These are phyloP conservation scores for Thereva nobilitata DNA, from an alignment of 2,888 invertebrate species.

Conservation along the genomic window DNA sequence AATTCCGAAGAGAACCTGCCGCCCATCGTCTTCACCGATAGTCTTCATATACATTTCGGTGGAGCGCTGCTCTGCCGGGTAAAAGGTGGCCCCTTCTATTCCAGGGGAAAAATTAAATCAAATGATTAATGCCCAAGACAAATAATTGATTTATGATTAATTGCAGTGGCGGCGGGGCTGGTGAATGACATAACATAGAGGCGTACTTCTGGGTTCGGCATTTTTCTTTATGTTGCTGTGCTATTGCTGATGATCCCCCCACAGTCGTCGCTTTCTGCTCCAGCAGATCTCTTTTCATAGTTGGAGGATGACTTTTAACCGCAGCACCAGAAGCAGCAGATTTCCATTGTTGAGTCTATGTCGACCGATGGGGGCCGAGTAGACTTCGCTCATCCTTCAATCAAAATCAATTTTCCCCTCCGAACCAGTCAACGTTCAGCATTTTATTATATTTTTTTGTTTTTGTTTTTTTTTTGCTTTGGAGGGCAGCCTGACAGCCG, in stretches of 20 bases:
- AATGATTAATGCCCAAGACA: constrained; percentile 41
- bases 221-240: background rate
- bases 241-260: background rate
- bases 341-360: background rate
- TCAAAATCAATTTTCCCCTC: constrained; percentile 36
- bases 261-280: background rate
- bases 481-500: constrained; percentile 31
- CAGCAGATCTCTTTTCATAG: constrained; percentile 14
- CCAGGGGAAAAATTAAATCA: constrained; percentile 37
- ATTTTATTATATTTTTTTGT: constrained; percentile 3
- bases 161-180: constrained; percentile 25
- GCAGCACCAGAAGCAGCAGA: background rate
- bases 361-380: constrained; percentile 1
- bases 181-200: constrained; percentile 10
- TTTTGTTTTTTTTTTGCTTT: too few relatives aligned
- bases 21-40: background rate
- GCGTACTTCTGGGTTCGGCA: background rate
- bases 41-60: too few relatives aligned
- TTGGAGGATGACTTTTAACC: constrained; percentile 5
- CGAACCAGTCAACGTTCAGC: constrained; percentile 1
- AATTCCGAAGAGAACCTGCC: constrained; percentile 16
- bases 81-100: constrained; percentile 14
- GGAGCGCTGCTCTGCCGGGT: background rate
- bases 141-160: constrained; percentile 43
- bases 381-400: constrained; percentile 35